Base-by-base conservation (phyloP, 2,888 invertebrate species). In the Bhutanitis thaidina region DNA sequence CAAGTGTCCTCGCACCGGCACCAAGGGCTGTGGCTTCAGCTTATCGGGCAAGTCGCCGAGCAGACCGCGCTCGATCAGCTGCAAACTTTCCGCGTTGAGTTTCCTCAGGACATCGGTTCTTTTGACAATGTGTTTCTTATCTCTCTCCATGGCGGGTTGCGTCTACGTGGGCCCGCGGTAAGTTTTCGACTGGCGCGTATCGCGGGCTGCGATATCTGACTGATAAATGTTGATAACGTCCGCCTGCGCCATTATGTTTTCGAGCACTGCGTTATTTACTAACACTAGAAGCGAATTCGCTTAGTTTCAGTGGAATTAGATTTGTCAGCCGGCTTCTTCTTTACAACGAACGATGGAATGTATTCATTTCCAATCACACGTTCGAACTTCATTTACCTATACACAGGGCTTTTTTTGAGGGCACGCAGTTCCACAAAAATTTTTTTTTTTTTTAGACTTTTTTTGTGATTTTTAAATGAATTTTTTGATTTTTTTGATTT, bases 11-110 rank as follows among this genome's bases (percentile, higher is more conserved):
- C 80, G 60, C 12, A 71, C 67, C 2, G 81, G 80, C 27, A 49
- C 56, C 30, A 71, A 68, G 7, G 76, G 60, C 12, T 74, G 67
- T 16, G 86, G 83, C 51, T 81, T 82, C 0, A 89, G 76, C 63
- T 81, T 84, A 10, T 80, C 75, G 1, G 87, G 81, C 9, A 90
- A 58, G 41, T 86, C 87, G 3, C 84, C 84, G 3, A 86, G 79
- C 0, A 89, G 69, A 13, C 88, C 86, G 16, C 88, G 64, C 60
- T 89, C 90, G 44, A 88, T 81, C 52, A 81, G 64, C n/a, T 74
- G 68, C 9, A 89, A 67, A 56, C 67, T 86, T 53, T 87, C 86
- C 1, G 79, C 70, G 61, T 83, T 88, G 10, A 87, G 70, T 61
- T 87, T 89, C 57, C 55, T 84, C 49, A 87, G 65, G 34, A 86